These are phyloP conservation scores for Aphodius granarius DNA, from an alignment of 2,888 invertebrate species.

Conservation along the genomic window DNA sequence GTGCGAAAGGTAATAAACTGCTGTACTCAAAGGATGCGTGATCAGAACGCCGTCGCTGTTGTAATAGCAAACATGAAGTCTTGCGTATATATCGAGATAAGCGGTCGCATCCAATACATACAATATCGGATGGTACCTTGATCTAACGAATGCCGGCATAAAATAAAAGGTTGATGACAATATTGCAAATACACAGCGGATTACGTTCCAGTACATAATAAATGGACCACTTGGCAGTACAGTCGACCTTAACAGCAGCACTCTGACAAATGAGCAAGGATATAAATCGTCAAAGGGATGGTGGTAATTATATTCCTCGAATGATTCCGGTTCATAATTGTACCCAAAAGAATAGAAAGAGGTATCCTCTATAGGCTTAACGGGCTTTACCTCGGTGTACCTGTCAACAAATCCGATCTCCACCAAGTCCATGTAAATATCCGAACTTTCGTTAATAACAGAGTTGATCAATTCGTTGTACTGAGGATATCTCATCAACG, in stretches of 20 bases:
- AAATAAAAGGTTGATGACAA: conserved; percentile 18
- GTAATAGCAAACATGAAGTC: conserved; percentile 35
- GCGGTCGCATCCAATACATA: conserved; percentile 27
- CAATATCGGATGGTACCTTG: neutral
- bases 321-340: conserved; percentile 23
- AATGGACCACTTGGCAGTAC: conserved; percentile 32
- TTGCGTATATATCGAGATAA: conserved; percentile 31
- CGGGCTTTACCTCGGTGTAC: neutral
- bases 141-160: neutral
- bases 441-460: neutral
- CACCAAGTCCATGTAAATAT: conserved; percentile 1
- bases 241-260: conserved; percentile 29
- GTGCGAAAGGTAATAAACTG: conserved; percentile 28
- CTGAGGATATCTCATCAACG: conserved; percentile 17
- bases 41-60: conserved; percentile 30
- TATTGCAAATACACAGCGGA: conserved; percentile 29
- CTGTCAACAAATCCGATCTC: neutral
- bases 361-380: neutral
- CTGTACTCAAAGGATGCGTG: conserved; percentile 33
- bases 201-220: conserved; percentile 30
- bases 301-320: conserved; percentile 35
- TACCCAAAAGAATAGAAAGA: conserved; percentile 27
- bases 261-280: conserved; percentile 23
- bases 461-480: conserved; percentile 9
- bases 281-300: conserved; percentile 31